phyloP scores from a whole-genome alignment of 1,140 invertebrate species.

The Melipona quadrifasciata region DNA sequence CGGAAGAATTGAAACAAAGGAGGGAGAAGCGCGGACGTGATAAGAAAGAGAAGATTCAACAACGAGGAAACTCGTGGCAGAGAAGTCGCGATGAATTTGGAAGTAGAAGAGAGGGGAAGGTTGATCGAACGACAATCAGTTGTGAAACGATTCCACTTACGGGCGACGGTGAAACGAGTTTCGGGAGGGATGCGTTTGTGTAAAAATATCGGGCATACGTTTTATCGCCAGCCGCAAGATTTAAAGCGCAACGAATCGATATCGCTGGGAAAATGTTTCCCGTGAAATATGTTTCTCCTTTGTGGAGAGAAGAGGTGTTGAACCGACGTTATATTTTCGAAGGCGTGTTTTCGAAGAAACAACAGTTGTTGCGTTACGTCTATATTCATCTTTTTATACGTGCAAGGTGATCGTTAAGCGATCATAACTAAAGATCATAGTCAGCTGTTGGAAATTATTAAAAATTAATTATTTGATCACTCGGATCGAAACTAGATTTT shows the following conservation, averaged over 20 bases:
- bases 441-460: not conserved
- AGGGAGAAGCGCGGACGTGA: not conserved
- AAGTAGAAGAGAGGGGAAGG: not conserved
- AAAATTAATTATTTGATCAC: not conserved
- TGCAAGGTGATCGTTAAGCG: not conserved
- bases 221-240: not conserved
- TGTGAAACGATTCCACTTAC: constrained; percentile 21
- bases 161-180: not conserved
- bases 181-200: not conserved
- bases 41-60: not conserved
- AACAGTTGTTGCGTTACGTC: not conserved
- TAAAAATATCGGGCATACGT: constrained; percentile 14
- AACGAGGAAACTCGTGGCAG: not conserved
- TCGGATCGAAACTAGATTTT: too few relatives aligned
- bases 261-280: not conserved
- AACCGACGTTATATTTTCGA: not conserved
- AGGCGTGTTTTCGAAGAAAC: not conserved
- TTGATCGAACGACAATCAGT: constrained; percentile 29
- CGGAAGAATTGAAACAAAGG: constrained; percentile 24
- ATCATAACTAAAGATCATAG: not conserved
- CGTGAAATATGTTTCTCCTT: not conserved
- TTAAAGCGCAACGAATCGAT: constrained; percentile 11
- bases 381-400: not conserved
- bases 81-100: constrained; percentile 1
- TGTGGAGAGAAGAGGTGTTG: not conserved